Base-by-base conservation (phyloP, 2,888 invertebrate species). In the Dynastes grantii region DNA sequence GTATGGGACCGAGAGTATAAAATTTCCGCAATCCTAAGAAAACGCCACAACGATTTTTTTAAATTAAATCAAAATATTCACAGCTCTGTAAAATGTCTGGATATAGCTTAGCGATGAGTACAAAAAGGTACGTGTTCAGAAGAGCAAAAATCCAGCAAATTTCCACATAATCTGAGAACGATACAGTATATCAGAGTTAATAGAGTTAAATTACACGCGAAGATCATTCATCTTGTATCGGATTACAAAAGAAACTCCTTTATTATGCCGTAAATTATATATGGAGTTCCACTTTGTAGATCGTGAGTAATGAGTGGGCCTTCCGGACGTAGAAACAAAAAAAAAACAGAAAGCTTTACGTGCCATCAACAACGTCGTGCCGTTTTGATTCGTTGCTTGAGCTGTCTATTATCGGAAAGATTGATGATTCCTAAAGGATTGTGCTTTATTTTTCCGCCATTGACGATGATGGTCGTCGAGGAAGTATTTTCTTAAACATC, bases 231-330 rank as follows among this genome's bases (percentile, higher is more conserved):
- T 73, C 73, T 73, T 58, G 73, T 58, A 73, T 58, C 58, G 58
- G 16, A 55, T 58, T 58, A 73, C 58, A 37, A 58, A 58, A 73
- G 58, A 40, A 73, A 22, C 58, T 73, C 40, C 27, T 73, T 73
- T 73, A 73, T 73, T 73, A 73, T 40, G 58, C 73, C 73, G 58
- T 73, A 73, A 73, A 73, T 73, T 58, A 58, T 53, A 32, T 73
- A 32, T 58, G 40, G 61, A 73, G 58, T 58, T 73, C 73, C 73
- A 58, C 73, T 22, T 51, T 58, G 22, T 37, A 40, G 22, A 61
- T 29, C 22, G 58, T 73, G 58, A 73, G 58, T 73, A 58, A 73
- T 73, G 73, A 73, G 73, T 40, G 73, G 37, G 9, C 40, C n/a
- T 40, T 58, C 22, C 16, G 58, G 73, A 40, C 55, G 51, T 11